These are phyloP conservation scores for Pocillopora meandrina DNA, from an alignment of 92 coral and sea anemone genomes.

Conservation along the genomic window DNA sequence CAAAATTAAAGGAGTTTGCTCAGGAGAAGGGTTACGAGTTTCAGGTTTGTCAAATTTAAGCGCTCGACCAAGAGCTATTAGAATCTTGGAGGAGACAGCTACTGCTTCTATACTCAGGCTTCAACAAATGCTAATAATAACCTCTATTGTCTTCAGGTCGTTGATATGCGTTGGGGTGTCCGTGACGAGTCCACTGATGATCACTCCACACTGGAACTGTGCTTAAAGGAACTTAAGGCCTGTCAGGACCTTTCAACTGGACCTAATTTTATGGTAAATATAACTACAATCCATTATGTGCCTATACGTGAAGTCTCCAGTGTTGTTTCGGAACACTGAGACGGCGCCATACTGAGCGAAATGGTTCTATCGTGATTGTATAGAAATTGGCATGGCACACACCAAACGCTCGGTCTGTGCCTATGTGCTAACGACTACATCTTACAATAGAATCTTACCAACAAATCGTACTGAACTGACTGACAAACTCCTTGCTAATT, in stretches of 20 bases:
- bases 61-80: background rate
- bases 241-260: slow-evolving; percentile 73
- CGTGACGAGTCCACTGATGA: slow-evolving; percentile 70
- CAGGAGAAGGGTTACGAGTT: slow-evolving; percentile 73
- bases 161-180: slow-evolving; percentile 81
- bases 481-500: background rate
- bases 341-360: no score
- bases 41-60: slow-evolving; percentile 37
- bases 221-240: slow-evolving; percentile 69
- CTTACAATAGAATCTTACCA: no score
- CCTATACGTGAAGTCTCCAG: no score
- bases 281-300: no score
- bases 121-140: background rate
- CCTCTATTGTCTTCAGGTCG: slow-evolving; percentile 38
- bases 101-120: background rate
- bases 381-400: no score
- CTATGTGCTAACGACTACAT: no score
- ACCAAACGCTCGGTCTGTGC: no score
- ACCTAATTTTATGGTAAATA: slow-evolving; percentile 70
- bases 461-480: no score
- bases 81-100: background rate
- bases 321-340: no score
- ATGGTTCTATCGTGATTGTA: no score
- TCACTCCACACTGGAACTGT: slow-evolving; percentile 68
- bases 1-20: slow-evolving; percentile 59